These are phyloP conservation scores for Dasyornis broadbenti DNA, from an alignment of 2,113 vertebrate species.

Conservation along the genomic window DNA sequence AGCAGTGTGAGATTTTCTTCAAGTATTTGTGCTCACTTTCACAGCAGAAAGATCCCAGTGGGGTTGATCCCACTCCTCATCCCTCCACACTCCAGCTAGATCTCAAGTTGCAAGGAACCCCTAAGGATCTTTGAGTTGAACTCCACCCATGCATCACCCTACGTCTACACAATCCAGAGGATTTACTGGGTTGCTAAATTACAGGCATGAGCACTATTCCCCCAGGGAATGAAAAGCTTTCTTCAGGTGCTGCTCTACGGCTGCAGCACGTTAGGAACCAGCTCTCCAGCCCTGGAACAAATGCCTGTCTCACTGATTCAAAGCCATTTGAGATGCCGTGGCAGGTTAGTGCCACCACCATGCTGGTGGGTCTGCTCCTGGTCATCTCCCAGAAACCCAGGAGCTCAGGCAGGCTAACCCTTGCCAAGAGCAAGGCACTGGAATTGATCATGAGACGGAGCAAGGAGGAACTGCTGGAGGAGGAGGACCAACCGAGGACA, in stretches of 20 bases:
- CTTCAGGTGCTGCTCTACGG: not conserved
- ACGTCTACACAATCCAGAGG: rapidly evolving
- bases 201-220: not conserved
- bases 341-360: not conserved
- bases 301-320: rapidly evolving
- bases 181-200: not conserved
- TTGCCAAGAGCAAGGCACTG: not conserved
- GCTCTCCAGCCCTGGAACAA: not conserved
- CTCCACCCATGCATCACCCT: not conserved
- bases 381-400: not conserved
- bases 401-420: not conserved
- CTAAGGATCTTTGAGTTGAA: not conserved
- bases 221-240: not conserved
- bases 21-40: not conserved
- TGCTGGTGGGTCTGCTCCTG: not conserved
- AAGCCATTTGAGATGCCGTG: not conserved
- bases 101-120: not conserved
- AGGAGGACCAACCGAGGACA: not conserved
- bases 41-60: rapidly evolving
- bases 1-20: not conserved
- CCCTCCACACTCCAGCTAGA: not conserved
- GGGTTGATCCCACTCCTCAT: not conserved
- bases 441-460: not conserved
- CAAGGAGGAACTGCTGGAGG: not conserved
- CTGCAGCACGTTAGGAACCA: not conserved